Evolutionary conservation across 2,888 invertebrate species (phyloP).

Genomic region (Smittia aterrima): DNA sequence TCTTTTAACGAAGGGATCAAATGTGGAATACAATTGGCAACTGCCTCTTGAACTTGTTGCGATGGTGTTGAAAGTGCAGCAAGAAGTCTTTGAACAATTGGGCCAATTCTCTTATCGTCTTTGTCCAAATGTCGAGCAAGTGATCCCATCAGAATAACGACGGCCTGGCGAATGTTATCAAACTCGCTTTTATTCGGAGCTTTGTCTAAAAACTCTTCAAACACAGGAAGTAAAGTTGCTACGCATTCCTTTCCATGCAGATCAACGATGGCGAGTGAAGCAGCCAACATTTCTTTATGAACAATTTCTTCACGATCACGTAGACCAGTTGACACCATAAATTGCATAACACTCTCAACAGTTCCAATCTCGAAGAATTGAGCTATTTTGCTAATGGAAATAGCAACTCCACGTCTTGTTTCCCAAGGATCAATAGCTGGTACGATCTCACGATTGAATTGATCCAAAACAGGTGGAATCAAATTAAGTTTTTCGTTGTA

Average conservation of each 20-base stretch:
- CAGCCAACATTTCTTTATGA: conserved; percentile 86
- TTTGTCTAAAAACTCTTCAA: conserved; percentile 89
- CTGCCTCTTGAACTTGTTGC: conserved; percentile 96
- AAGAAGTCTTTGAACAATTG: conserved; percentile 89
- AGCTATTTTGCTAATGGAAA: conserved; percentile 77
- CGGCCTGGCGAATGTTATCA: conserved; percentile 92
- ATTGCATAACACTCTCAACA: conserved; percentile 70
- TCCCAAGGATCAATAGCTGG: conserved; percentile 88
- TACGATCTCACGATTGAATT: conserved; percentile 85
- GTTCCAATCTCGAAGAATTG: conserved; percentile 61
- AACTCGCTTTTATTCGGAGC: conserved; percentile 87
- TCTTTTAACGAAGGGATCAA: conserved; percentile 89
- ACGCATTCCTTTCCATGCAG: conserved; percentile 85
- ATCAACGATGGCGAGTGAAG: conserved; percentile 89
- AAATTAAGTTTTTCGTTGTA: conserved; percentile 76
- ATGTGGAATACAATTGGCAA: conserved; percentile 92
- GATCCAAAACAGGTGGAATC: conserved; percentile 83
- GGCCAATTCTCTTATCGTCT: conserved; percentile 83
- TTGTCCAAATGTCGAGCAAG: conserved; percentile 94
- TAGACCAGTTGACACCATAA: conserved; percentile 82
- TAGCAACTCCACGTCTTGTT: conserved; percentile 82
- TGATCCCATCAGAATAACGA: conserved; percentile 96
- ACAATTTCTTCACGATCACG: conserved; percentile 81
- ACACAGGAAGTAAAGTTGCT: conserved; percentile 79
- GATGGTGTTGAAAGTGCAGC: conserved; percentile 94